Evolutionary conservation across 2,888 invertebrate genomes (phyloP).

Genomic region (Lacanobia wlatinum): DNA sequence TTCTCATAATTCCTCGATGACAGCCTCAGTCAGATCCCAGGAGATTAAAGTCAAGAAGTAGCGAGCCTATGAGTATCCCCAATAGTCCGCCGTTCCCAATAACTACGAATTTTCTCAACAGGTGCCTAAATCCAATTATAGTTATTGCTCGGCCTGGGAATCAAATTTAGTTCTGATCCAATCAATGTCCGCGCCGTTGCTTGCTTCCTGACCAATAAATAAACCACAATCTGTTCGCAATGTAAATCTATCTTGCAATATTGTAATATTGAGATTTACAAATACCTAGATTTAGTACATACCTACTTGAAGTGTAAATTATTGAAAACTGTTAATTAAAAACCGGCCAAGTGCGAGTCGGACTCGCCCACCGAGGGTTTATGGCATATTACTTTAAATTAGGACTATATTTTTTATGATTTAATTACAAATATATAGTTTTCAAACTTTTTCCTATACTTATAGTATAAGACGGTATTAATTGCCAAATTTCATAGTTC

Average conservation of each 20-base stretch:
- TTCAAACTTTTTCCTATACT: too few relatives aligned
- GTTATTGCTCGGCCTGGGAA: slow-evolving; percentile 41
- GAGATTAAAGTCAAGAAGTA: not conserved
- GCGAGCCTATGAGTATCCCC: not conserved
- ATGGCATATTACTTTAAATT: too few relatives aligned
- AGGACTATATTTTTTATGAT: too few relatives aligned
- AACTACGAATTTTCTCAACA: slow-evolving; percentile 49
- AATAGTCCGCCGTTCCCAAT: not conserved
- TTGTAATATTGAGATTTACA: slow-evolving; percentile 4
- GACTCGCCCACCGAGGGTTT: too few relatives aligned
- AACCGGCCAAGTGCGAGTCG: too few relatives aligned
- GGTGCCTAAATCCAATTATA: slow-evolving; percentile 51
- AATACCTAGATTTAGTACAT: too few relatives aligned
- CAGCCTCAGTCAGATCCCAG: not conserved
- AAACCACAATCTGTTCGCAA: slow-evolving; percentile 32
- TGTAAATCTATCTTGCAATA: slow-evolving; percentile 23
- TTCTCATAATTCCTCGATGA: not conserved
- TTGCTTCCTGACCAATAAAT: slow-evolving; percentile 48
- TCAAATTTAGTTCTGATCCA: slow-evolving; percentile 48
- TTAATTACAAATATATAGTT: too few relatives aligned
- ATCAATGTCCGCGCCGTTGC: slow-evolving; percentile 42
- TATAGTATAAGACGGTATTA: too few relatives aligned
- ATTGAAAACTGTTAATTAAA: not conserved
- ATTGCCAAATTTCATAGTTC: too few relatives aligned
- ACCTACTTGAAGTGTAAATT: not conserved